phyloP scores from a whole-genome alignment of 2,888 invertebrate genomes.

The Apantesis nais region DNA sequence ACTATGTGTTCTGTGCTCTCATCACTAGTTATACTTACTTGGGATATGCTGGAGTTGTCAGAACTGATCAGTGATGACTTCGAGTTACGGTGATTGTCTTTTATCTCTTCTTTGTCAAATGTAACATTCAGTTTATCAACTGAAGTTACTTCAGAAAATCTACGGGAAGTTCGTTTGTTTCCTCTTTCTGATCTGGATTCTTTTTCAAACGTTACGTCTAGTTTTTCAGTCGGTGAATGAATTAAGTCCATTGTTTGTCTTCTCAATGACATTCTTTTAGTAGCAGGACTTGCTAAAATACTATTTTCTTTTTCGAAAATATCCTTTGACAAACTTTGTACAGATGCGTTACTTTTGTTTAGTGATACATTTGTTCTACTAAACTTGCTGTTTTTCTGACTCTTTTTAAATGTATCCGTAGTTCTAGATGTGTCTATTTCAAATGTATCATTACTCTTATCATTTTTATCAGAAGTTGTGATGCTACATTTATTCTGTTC shows the following conservation, averaged over 20 bases:
- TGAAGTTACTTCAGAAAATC: slow-evolving; percentile 13
- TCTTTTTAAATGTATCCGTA: slow-evolving; percentile 43
- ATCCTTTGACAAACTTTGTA: slow-evolving; percentile 21
- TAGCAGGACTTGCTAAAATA: slow-evolving; percentile 25
- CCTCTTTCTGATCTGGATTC: background rate
- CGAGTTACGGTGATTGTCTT: slow-evolving; percentile 22
- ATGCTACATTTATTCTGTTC: slow-evolving; percentile 18
- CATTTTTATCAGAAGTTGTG: slow-evolving; percentile 47
- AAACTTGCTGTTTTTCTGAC: slow-evolving; percentile 36
- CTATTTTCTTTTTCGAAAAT: slow-evolving; percentile 33
- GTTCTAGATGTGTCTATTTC: slow-evolving; percentile 32
- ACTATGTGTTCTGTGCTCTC: slow-evolving; percentile 69
- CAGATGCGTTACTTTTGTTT: slow-evolving; percentile 36
- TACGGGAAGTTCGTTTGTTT: slow-evolving; percentile 10
- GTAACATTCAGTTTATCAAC: slow-evolving; percentile 52
- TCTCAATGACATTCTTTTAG: slow-evolving; percentile 26
- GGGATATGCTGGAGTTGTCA: slow-evolving; percentile 59
- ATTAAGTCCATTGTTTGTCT: slow-evolving; percentile 25
- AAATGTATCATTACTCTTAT: slow-evolving; percentile 35
- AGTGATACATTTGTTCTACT: slow-evolving; percentile 36
- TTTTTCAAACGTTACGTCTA: slow-evolving; percentile 55
- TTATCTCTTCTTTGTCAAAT: slow-evolving; percentile 55
- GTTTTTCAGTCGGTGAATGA: slow-evolving; percentile 18
- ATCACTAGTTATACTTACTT: slow-evolving; percentile 73
- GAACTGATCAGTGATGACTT: slow-evolving; percentile 67